A percentile compares a stretch with the other conserved stretches of the same genome.
Evolutionary conservation across 1,140 invertebrate genomes (phyloP).

Genomic region (Anagrus nilaparvatae): DNA sequence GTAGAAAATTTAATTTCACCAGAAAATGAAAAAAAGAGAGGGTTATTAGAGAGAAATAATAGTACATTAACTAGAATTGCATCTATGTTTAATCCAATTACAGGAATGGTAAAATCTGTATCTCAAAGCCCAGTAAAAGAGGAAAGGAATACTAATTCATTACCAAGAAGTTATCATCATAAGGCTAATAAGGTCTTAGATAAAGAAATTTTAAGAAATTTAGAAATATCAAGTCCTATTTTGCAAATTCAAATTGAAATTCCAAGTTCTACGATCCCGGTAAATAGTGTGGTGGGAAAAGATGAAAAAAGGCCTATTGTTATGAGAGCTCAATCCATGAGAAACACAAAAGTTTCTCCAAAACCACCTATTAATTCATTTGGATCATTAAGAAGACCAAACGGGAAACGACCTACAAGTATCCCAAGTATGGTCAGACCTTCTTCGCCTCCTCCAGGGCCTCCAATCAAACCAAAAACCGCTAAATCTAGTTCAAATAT

Average conservation of each 20-base stretch:
- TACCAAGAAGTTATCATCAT: constrained; percentile 47
- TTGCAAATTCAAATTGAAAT: constrained; percentile 56
- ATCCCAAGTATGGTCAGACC: constrained; percentile 50
- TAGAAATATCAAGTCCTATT: constrained; percentile 75
- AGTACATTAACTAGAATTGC: constrained; percentile 61
- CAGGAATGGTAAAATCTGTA: constrained; percentile 43
- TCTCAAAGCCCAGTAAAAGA: constrained; percentile 22
- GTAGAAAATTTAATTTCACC: neutral
- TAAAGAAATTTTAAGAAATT: constrained; percentile 55
- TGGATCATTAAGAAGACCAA: constrained; percentile 61
- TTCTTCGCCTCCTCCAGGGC: constrained; percentile 55
- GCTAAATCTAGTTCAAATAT: constrained; percentile 34
- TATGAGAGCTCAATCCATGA: constrained; percentile 67
- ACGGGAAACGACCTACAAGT: constrained; percentile 59
- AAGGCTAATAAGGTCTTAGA: constrained; percentile 57
- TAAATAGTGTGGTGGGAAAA: constrained; percentile 35
- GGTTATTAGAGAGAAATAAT: constrained; percentile 19
- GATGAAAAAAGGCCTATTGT: constrained; percentile 46
- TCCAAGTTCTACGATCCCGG: constrained; percentile 45
- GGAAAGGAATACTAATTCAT: constrained; percentile 45
- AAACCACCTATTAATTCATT: constrained; percentile 59
- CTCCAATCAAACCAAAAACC: constrained; percentile 35
- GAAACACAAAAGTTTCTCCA: constrained; percentile 46
- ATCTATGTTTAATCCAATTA: constrained; percentile 60
- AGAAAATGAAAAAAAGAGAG: neutral